Conservation (phyloP, 2,797 vertebrate species). For the Benthosema pterotum region DNA sequence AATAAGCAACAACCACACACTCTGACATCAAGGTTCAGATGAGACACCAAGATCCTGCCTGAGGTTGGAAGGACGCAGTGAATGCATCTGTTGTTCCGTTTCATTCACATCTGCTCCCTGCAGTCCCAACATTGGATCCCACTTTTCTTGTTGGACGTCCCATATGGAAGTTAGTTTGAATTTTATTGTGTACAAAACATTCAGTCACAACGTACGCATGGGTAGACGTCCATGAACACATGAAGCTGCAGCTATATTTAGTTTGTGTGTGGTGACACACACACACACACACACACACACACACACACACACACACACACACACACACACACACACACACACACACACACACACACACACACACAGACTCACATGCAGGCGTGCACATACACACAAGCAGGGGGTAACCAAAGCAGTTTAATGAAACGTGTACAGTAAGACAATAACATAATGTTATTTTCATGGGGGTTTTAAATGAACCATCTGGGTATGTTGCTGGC, state of each 20-base stretch:
- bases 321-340: too few relatives aligned
- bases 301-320: too few relatives aligned
- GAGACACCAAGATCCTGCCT: background rate
- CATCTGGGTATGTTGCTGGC: conserved; percentile 67
- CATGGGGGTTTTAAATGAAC: conserved; percentile 69
- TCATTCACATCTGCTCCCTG: conserved; percentile 42
- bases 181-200: conserved; percentile 48
- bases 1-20: too few relatives aligned
- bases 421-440: conserved; percentile 59
- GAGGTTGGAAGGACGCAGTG: background rate
- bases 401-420: conserved; percentile 48
- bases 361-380: background rate
- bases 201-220: conserved; percentile 17
- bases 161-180: conserved; percentile 51
- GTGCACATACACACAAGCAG: conserved; percentile 18
- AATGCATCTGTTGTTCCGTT: conserved; percentile 8
- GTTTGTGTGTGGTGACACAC: background rate
- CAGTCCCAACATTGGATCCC: conserved; percentile 8
- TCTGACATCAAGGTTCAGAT: too few relatives aligned
- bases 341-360: background rate
- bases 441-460: conserved; percentile 63
- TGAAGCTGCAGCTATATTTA: conserved; percentile 25
- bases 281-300: background rate
- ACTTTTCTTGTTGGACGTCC: conserved; percentile 10
- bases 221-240: conserved; percentile 27